phyloP scores from a whole-genome alignment of 2,797 vertebrate genomes.

The Sebastes minor region DNA sequence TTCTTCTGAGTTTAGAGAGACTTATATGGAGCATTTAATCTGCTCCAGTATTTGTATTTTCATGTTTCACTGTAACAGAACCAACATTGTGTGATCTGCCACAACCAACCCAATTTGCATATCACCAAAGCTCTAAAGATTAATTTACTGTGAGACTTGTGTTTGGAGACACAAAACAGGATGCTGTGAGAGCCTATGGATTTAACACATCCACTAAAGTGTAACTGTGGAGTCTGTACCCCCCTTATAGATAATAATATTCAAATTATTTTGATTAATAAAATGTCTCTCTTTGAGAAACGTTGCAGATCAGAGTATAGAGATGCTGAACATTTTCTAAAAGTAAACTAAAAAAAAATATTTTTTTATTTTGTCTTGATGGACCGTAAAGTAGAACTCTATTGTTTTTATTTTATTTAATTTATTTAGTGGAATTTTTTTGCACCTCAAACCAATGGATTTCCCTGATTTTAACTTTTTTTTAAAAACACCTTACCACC shows the following conservation, averaged over 20 bases:
- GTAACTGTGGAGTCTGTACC: not conserved
- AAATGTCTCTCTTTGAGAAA: not conserved
- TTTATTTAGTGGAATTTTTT: not conserved
- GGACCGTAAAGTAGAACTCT: not conserved
- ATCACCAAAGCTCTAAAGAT: not conserved
- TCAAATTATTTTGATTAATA: not conserved
- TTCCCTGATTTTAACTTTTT: not conserved
- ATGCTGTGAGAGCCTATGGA: not conserved
- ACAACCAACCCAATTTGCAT: not conserved
- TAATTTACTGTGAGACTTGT: not conserved
- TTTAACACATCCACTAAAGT: slow-evolving; percentile 1
- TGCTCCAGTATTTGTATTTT: not conserved
- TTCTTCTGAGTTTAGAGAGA: not conserved
- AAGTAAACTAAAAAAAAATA: not conserved
- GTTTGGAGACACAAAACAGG: not conserved
- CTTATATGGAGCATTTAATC: not conserved
- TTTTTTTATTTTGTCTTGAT: not conserved
- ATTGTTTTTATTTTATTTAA: not conserved
- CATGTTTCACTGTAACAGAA: not conserved
- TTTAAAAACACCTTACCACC: not conserved
- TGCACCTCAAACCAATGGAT: not conserved
- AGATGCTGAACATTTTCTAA: not conserved
- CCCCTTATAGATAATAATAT: not conserved
- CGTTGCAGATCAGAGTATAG: not conserved
- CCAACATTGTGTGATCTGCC: not conserved